Conservation (phyloP, 2,113 vertebrate genomes). For the Sprattus sprattus region DNA sequence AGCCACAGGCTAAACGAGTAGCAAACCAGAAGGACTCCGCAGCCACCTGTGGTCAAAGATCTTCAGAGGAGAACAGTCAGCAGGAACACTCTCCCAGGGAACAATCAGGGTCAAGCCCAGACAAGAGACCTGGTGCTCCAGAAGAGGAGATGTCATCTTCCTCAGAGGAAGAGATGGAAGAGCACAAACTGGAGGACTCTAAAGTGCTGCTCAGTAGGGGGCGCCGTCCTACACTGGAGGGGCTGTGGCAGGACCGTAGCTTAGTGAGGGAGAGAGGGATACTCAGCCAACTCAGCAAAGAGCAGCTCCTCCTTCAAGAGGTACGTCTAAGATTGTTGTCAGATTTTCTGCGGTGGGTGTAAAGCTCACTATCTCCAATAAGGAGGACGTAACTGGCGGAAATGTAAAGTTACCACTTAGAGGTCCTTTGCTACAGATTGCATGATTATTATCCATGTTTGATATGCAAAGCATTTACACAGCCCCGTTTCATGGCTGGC, state of each 20-base stretch:
- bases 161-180: neutral
- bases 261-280: constrained; percentile 42
- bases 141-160: neutral
- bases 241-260: constrained; percentile 38
- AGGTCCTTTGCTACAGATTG: neutral
- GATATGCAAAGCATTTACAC: neutral
- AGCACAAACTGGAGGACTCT: neutral
- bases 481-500: neutral
- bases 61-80: neutral
- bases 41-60: neutral
- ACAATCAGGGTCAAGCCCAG: neutral
- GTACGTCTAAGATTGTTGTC: constrained; percentile 15
- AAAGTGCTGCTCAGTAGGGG: neutral
- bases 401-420: neutral
- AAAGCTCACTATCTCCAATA: neutral
- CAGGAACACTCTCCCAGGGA: constrained; percentile 6
- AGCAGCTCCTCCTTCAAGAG: constrained; percentile 45
- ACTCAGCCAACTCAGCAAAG: constrained; percentile 26
- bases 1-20: neutral
- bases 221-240: neutral
- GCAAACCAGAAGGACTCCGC: neutral
- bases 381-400: neutral
- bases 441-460: neutral
- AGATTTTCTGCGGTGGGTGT: neutral
- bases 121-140: neutral